Base-by-base conservation (phyloP, 1,140 invertebrate species). In the Drosophila arizonae region DNA sequence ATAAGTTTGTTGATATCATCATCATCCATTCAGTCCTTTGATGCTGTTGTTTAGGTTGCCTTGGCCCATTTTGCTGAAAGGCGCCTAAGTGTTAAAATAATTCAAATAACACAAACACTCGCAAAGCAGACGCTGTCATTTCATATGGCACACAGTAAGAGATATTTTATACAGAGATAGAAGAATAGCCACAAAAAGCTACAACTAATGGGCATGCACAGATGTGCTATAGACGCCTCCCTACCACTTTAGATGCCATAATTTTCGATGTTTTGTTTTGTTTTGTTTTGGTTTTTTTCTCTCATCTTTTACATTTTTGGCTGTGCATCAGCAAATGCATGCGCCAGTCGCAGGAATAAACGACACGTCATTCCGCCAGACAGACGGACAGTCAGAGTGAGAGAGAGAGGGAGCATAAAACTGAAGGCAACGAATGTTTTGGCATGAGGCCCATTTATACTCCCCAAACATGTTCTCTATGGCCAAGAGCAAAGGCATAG, bases 321-420 rank as follows among this genome's bases (percentile, higher is more conserved):
- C 55, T 56, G 60, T 64, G 79, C 74, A 81, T 66, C 77, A 62
- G 66, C 64, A 78, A 79, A 78, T 85, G 79, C 80, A 82, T 76
- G 72, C 60, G 76, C 63, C 76, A 65, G 63, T 60, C 76, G 45
- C 75, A 64, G 66, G 58, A 66, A 84, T 79, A 79, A 77, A 82
- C 77, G 78, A 58, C 80, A 74, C 80, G 80, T 79, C 78, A 81
- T 72, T 60, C 64, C 69, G 45, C 6, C 56, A 26, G 45, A 21
- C 61, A 5, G 28, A 6, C 21, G 21, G 26, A 39, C 33, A 52
- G 28, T 28, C 36, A 28, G 26, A 48, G 11, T 3, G 46, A 21
- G 24, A 50, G 50, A 63, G 17, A 43, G 46, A 58, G 26, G 50
- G 67, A 51, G 24, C 21, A 26, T 54, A 39, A 11, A 60, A 17